Conservation (phyloP, 2,113 vertebrate genomes). For the Coptodon rendalli region DNA sequence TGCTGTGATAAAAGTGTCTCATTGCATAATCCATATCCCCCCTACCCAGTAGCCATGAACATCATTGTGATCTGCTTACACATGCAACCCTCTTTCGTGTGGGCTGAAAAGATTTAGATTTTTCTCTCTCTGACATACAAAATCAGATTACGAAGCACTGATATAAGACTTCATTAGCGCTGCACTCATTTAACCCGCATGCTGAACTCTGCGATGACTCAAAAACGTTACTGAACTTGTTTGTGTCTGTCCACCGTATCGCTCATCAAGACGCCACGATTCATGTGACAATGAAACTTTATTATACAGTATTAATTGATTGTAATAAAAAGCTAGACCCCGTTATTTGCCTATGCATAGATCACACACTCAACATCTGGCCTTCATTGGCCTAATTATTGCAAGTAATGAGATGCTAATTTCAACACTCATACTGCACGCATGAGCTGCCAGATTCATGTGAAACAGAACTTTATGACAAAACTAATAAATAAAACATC, state of each 20-base stretch:
- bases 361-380: constrained; percentile 81
- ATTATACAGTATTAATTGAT: constrained; percentile 59
- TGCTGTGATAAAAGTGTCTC: neutral
- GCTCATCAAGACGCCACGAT: constrained; percentile 18
- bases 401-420: constrained; percentile 91
- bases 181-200: constrained; percentile 10
- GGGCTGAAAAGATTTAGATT: neutral
- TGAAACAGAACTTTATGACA: constrained; percentile 78
- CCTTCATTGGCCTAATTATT: constrained; percentile 90
- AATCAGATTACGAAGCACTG: constrained; percentile 9
- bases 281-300: constrained; percentile 55
- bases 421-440: constrained; percentile 84
- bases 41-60: neutral
- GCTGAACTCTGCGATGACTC: neutral
- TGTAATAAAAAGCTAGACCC: constrained; percentile 60
- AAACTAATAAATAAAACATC: constrained; percentile 84
- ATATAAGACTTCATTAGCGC: constrained; percentile 29
- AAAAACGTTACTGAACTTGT: neutral
- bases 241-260: neutral
- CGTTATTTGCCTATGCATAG: constrained; percentile 68
- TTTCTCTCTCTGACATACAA: neutral
- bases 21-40: constrained; percentile 3
- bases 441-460: constrained; percentile 77
- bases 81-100: neutral
- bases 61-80: neutral